Conservation (phyloP, 2,113 vertebrate species). For the Clarias gariepinus region DNA sequence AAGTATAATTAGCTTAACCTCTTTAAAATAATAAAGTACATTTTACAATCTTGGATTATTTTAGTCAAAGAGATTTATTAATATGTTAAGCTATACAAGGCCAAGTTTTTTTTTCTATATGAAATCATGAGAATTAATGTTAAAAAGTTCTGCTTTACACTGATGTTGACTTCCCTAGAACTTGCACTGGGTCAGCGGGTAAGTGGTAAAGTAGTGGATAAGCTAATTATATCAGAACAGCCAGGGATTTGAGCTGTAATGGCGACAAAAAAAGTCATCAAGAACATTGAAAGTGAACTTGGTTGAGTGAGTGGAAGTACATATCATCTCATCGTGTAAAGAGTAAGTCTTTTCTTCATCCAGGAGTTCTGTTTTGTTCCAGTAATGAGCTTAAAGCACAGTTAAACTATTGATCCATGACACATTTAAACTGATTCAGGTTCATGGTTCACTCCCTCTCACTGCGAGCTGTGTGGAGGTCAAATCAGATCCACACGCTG, state of each 20-base stretch:
- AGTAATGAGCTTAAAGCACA: conserved; percentile 11
- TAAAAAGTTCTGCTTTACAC: neutral
- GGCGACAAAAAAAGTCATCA: too few species aligned
- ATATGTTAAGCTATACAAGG: too few species aligned
- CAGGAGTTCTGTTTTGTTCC: neutral
- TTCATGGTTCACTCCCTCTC: conserved; percentile 30
- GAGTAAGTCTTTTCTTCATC: neutral
- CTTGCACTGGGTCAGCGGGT: neutral
- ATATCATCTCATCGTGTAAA: neutral
- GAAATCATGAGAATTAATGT: neutral
- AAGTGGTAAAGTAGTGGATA: neutral
- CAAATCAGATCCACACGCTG: neutral
- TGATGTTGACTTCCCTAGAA: neutral
- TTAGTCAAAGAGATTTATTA: too few species aligned
- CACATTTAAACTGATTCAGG: conserved; percentile 20
- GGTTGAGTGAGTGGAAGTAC: neutral
- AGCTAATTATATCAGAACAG: neutral
- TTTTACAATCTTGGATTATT: too few species aligned
- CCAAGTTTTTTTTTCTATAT: neutral
- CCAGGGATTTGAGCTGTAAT: neutral
- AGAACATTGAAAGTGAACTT: neutral
- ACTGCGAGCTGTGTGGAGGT: conserved; percentile 22
- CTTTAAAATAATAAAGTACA: too few species aligned
- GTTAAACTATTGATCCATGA: conserved; percentile 41
- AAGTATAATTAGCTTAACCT: too few species aligned